phyloP scores from a whole-genome alignment of 2,113 vertebrate genomes.

The Eurystomus gularis region DNA sequence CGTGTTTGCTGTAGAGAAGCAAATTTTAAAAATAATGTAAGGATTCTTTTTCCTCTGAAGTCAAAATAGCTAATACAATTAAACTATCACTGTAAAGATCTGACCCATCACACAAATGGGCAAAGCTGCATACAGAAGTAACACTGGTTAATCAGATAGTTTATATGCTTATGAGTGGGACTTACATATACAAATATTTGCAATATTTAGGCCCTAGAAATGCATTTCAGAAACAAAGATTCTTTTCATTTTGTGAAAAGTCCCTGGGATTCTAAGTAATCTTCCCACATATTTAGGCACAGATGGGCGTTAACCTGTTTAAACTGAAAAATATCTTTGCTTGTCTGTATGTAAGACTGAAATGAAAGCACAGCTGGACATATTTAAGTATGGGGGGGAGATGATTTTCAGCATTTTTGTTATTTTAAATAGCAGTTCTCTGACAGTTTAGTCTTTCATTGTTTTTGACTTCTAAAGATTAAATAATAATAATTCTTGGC shows the following conservation, averaged over 20 bases:
- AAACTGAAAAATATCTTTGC: background rate
- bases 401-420: conserved; percentile 4
- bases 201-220: background rate
- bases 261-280: background rate
- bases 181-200: background rate
- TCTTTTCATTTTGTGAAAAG: background rate
- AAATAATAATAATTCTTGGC: conserved; percentile 58
- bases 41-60: background rate
- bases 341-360: background rate
- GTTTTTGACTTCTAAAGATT: conserved; percentile 55
- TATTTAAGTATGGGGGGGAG: background rate
- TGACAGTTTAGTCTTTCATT: conserved; percentile 53
- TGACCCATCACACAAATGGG: background rate
- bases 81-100: background rate
- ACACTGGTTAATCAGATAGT: background rate
- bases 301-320: background rate
- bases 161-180: background rate
- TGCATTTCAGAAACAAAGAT: background rate
- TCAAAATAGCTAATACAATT: background rate
- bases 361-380: background rate
- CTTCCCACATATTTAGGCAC: background rate
- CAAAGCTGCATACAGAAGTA: background rate
- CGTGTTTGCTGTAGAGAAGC: background rate
- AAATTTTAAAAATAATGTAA: background rate
- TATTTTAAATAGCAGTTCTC: conserved; percentile 22